Percentiles rank a stretch among this genome's conserved stretches.
These are phyloP conservation scores for Eciton burchellii DNA, from an alignment of 1,140 invertebrate species.

Conservation along the genomic window DNA sequence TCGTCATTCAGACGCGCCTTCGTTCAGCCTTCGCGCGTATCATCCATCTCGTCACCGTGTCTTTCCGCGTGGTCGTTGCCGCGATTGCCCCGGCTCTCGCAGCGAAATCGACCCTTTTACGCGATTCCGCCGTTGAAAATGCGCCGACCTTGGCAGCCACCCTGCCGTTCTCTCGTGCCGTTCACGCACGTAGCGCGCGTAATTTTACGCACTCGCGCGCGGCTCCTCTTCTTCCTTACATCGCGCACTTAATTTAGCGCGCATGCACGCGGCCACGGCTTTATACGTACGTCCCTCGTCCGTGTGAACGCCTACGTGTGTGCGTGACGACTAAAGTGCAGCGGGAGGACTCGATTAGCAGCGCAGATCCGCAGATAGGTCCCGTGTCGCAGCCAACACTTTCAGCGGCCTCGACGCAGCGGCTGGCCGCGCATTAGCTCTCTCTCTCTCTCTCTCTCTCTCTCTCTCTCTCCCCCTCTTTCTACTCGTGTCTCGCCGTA, in stretches of 20 bases:
- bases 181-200: slow-evolving; percentile 35
- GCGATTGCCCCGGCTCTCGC: too few relatives aligned
- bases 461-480: slow-evolving; percentile 12
- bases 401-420: slow-evolving; percentile 29
- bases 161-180: slow-evolving; percentile 7
- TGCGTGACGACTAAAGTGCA: slow-evolving; percentile 59
- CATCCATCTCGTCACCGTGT: too few relatives aligned
- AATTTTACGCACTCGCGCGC: slow-evolving; percentile 52
- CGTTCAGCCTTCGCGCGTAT: too few relatives aligned
- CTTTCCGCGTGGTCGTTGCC: too few relatives aligned
- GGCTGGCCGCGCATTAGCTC: slow-evolving; percentile 63
- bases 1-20: too few relatives aligned
- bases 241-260: slow-evolving; percentile 57
- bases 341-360: slow-evolving; percentile 70
- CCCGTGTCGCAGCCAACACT: slow-evolving; percentile 66
- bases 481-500: slow-evolving; percentile 69
- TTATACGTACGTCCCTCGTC: slow-evolving; percentile 21
- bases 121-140: slow-evolving; percentile 5
- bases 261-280: slow-evolving; percentile 28
- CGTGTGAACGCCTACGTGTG: slow-evolving; percentile 49
- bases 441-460: slow-evolving; percentile 51
- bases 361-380: slow-evolving; percentile 71
- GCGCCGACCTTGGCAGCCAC: background rate
- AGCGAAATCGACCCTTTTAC: too few relatives aligned
- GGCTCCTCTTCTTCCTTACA: slow-evolving; percentile 37